Conservation (phyloP, 1,140 invertebrate species). For the Harpegnathos saltator region DNA sequence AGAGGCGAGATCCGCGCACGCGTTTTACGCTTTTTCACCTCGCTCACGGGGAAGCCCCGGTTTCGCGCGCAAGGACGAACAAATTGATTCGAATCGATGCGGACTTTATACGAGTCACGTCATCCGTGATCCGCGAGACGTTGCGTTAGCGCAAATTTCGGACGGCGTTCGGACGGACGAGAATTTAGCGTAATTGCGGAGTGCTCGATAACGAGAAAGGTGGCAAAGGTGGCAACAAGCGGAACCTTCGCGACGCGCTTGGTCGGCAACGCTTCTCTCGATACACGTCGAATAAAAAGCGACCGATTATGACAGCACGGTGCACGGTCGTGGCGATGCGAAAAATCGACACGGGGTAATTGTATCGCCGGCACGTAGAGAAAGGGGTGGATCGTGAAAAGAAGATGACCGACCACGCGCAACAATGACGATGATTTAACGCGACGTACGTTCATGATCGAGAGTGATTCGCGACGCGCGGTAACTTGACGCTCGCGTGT, state of each 20-base stretch:
- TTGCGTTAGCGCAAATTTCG: background rate
- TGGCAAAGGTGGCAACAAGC: background rate
- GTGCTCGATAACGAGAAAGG: background rate
- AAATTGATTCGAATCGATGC: slow-evolving; percentile 17
- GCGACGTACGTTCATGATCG: slow-evolving; percentile 62
- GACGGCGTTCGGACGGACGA: background rate
- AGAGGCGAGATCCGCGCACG: slow-evolving; percentile 43
- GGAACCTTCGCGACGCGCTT: background rate
- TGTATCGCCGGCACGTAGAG: too few species aligned
- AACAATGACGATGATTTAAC: slow-evolving; percentile 66
- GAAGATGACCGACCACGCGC: background rate
- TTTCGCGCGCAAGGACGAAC: slow-evolving; percentile 31
- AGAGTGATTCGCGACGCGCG: slow-evolving; percentile 65
- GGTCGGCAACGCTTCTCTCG: too few species aligned
- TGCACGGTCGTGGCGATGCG: too few species aligned
- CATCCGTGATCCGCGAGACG: background rate
- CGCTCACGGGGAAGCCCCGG: background rate
- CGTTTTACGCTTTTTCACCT: slow-evolving; percentile 40
- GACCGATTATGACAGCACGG: background rate
- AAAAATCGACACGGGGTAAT: too few species aligned
- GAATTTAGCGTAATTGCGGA: background rate
- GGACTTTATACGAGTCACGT: slow-evolving; percentile 28
- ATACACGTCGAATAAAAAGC: background rate
- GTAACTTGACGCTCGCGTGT: slow-evolving; percentile 66
- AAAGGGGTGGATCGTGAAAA: background rate